phyloP scores from a whole-genome alignment of 1,140 invertebrate species.

The Marisa cornuarietis region DNA sequence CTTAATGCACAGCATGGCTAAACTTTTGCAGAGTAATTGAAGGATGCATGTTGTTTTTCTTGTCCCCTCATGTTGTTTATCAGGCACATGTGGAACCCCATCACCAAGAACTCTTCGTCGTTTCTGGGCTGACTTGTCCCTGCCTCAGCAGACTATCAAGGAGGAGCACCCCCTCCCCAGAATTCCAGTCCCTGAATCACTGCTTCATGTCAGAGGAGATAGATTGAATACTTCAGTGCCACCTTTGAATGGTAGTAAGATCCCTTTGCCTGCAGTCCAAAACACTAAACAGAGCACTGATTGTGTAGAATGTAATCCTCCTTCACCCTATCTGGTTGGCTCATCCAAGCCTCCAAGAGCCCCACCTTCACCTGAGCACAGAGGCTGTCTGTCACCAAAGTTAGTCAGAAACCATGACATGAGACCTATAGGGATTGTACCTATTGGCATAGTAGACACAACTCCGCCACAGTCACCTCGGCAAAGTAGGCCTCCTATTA shows the following conservation, averaged over 20 bases:
- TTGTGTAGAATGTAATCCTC: slow-evolving; percentile 28
- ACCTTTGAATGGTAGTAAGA: slow-evolving; percentile 21
- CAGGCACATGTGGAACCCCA: slow-evolving; percentile 22
- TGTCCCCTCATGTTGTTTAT: not conserved
- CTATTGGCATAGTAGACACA: not conserved
- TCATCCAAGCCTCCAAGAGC: not conserved
- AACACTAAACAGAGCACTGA: slow-evolving; percentile 3
- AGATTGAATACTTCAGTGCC: slow-evolving; percentile 5
- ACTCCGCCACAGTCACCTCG: slow-evolving; percentile 15
- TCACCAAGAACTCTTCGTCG: slow-evolving; percentile 38
- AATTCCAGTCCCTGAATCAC: slow-evolving; percentile 32
- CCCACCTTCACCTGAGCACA: not conserved
- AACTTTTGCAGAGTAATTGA: not conserved
- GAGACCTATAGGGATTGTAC: slow-evolving; percentile 4
- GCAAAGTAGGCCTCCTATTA: not conserved
- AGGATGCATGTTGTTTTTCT: not conserved
- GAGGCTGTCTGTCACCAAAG: slow-evolving; percentile 7
- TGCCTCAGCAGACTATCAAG: slow-evolving; percentile 45
- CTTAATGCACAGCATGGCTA: no score
- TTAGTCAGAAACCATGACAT: not conserved
- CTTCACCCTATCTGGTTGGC: slow-evolving; percentile 21
- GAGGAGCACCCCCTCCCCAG: slow-evolving; percentile 44
- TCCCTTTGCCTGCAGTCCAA: slow-evolving; percentile 13
- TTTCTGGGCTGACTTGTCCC: slow-evolving; percentile 47
- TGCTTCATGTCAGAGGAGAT: slow-evolving; percentile 16